These are phyloP conservation scores for Apogon hyalosoma DNA, from an alignment of 2,797 vertebrate species.

Conservation along the genomic window DNA sequence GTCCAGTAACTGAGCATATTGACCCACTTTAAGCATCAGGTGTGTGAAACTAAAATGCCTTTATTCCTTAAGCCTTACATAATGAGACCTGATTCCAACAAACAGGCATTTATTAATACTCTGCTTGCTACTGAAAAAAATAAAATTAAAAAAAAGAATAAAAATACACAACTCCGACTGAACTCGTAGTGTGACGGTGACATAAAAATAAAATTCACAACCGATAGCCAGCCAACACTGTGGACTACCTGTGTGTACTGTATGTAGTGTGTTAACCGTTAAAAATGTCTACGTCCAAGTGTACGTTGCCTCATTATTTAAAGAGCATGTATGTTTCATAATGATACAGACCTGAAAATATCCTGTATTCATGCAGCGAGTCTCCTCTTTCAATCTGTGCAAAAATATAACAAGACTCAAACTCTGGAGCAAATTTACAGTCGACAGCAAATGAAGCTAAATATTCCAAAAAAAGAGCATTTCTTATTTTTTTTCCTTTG, in stretches of 20 bases:
- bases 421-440: conserved; percentile 85
- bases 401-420: conserved; percentile 88
- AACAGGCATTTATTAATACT: conserved; percentile 63
- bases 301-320: conserved; percentile 51
- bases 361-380: conserved; percentile 77
- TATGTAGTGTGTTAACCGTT: conserved; percentile 59
- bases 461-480: conserved; percentile 85
- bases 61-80: conserved; percentile 69
- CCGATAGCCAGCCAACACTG: conserved; percentile 29
- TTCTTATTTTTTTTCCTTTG: conserved; percentile 57
- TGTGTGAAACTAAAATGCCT: conserved; percentile 68
- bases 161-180: conserved; percentile 22
- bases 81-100: conserved; percentile 67
- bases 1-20: conserved; percentile 43
- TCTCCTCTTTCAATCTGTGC: conserved; percentile 85
- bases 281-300: conserved; percentile 62
- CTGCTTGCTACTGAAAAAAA: conserved; percentile 66
- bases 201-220: conserved; percentile 44
- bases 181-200: conserved; percentile 61
- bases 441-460: conserved; percentile 86
- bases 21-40: conserved; percentile 57
- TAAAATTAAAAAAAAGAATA: conserved; percentile 10
- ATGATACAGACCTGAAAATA: conserved; percentile 69
- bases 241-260: conserved; percentile 28
- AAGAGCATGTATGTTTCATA: conserved; percentile 61